phyloP scores from a whole-genome alignment of 2,888 invertebrate species.

The Eledona agricola region DNA sequence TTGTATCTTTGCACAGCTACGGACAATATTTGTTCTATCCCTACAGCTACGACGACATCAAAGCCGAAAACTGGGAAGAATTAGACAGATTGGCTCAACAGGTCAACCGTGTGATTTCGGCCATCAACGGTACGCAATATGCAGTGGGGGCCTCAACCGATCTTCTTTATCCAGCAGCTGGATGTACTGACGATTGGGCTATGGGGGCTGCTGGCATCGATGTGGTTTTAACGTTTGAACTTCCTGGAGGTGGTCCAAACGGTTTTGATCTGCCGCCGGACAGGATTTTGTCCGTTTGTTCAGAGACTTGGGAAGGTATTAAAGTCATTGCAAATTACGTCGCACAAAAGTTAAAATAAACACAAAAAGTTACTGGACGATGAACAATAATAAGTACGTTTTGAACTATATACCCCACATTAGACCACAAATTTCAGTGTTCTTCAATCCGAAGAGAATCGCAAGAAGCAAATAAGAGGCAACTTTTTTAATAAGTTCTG shows the following conservation, averaged over 20 bases:
- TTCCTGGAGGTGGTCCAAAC: slow-evolving; percentile 66
- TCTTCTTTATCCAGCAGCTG: slow-evolving; percentile 67
- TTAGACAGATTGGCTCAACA: slow-evolving; percentile 62
- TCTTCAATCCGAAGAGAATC: too few relatives aligned
- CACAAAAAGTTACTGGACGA: too few relatives aligned
- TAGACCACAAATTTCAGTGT: too few relatives aligned
- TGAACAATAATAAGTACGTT: too few relatives aligned
- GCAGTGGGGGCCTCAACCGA: slow-evolving; percentile 62
- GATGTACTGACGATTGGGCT: slow-evolving; percentile 74
- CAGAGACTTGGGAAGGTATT: slow-evolving; percentile 70
- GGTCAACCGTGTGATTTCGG: slow-evolving; percentile 60
- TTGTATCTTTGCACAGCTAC: slow-evolving; percentile 78
- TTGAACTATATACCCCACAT: too few relatives aligned
- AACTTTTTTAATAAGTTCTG: too few relatives aligned
- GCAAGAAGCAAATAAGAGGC: too few relatives aligned
- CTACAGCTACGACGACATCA: slow-evolving; percentile 70
- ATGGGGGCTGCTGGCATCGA: slow-evolving; percentile 66
- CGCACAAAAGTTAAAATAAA: slow-evolving; percentile 15
- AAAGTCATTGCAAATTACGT: slow-evolving; percentile 63
- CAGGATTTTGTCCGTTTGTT: slow-evolving; percentile 66
- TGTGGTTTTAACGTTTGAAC: slow-evolving; percentile 71
- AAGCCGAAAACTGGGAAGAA: slow-evolving; percentile 63
- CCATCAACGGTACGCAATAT: slow-evolving; percentile 60
- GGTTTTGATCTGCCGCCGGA: slow-evolving; percentile 69
- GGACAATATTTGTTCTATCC: slow-evolving; percentile 75